Conservation (phyloP, 1,140 invertebrate species). For the Pentalonia nigronervosa region DNA sequence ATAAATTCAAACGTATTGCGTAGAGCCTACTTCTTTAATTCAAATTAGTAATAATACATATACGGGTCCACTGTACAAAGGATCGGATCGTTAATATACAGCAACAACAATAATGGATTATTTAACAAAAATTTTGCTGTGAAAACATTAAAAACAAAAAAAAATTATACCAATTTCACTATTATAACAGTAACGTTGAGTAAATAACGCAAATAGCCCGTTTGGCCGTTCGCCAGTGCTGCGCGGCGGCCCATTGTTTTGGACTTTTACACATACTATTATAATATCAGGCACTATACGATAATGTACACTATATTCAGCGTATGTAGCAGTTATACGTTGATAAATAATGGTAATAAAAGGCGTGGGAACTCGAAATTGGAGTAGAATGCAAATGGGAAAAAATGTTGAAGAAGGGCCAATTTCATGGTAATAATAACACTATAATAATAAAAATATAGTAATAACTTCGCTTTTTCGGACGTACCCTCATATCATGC, state of each 20-base stretch:
- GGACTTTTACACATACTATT: background rate
- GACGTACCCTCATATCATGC: background rate
- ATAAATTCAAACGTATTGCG: background rate
- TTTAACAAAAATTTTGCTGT: background rate
- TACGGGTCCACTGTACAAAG: background rate
- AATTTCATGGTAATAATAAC: slow-evolving; percentile 32
- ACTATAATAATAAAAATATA: background rate
- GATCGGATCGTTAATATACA: background rate
- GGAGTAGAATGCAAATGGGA: background rate
- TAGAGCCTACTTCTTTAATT: background rate
- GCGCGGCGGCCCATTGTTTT: background rate
- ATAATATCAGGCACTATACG: background rate
- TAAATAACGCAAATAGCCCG: background rate
- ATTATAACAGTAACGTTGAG: background rate
- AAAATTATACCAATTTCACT: slow-evolving; percentile 5
- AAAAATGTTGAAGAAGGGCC: slow-evolving; percentile 46
- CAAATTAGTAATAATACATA: background rate
- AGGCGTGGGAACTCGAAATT: slow-evolving; percentile 33
- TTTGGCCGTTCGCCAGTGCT: background rate
- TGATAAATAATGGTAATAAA: slow-evolving; percentile 51
- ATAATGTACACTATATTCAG: background rate
- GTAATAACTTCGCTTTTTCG: background rate
- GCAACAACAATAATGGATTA: background rate
- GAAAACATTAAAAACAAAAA: background rate
- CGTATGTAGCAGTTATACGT: background rate